Percentiles rank a stretch among this genome's conserved stretches.
Conservation (phyloP, 1,140 invertebrate species). For the Phortica variegata region DNA sequence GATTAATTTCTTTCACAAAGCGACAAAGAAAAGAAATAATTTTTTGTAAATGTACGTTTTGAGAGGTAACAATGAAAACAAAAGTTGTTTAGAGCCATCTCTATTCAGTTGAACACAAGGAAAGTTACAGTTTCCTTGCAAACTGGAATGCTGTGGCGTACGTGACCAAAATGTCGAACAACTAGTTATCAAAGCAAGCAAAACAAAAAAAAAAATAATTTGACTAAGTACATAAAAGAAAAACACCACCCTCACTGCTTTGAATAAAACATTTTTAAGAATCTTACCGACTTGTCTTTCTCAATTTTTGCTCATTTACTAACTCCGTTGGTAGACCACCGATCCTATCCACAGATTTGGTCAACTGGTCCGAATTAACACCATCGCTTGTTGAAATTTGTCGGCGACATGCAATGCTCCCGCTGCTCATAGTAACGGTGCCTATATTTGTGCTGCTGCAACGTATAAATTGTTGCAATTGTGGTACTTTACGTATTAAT, state of each 20-base stretch:
- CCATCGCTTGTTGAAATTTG: conserved; percentile 39
- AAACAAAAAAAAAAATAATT: conserved; percentile 31
- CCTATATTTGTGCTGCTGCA: neutral
- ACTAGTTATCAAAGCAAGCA: conserved; percentile 21
- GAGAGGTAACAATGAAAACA: no score
- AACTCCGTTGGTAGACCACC: conserved; percentile 41
- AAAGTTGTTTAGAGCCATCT: no score
- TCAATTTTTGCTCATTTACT: conserved; percentile 44
- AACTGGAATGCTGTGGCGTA: conserved; percentile 19
- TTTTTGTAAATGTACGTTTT: no score
- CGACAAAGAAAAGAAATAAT: no score
- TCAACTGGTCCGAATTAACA: conserved; percentile 20
- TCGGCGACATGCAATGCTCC: conserved; percentile 13
- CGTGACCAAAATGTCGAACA: conserved; percentile 24
- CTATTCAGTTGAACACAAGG: no score
- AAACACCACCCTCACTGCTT: neutral
- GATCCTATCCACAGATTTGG: conserved; percentile 40
- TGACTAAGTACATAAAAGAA: conserved; percentile 20
- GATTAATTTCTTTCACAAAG: no score
- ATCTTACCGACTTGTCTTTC: conserved; percentile 43
- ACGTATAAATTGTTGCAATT: conserved; percentile 27
- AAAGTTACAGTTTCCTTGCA: no score
- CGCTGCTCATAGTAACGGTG: neutral
- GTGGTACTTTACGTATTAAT: conserved; percentile 25
- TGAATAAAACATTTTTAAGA: conserved; percentile 8